Evolutionary conservation across 2,113 vertebrate genomes (phyloP), one percentile per base, ranked within the genome.

Genomic region (Pipa parva): DNA sequence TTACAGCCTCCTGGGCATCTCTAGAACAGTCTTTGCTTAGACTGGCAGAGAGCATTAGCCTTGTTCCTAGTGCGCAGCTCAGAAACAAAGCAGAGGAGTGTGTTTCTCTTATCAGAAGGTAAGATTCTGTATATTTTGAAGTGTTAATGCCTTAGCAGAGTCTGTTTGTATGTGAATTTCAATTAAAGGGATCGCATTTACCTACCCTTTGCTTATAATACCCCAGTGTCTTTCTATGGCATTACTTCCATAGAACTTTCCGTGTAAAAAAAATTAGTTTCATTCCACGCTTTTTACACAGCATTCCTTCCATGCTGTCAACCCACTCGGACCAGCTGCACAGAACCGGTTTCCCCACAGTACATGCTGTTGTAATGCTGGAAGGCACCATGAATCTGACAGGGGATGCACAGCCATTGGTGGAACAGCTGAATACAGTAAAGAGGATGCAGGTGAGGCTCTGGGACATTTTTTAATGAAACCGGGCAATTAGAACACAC

Each of bases 361-460:
- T 99, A 48, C 97, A 99, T 0, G 94, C 95, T 0, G 91, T 99
- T 73, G 86, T 98, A 71, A 90, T 98, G 88, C 85, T 99, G 45
- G 97, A 99, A 72, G 97, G 96, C 1, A 98, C 97, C 75, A 97
- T 97, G 93, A 99, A 99, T 83, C 87, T 99, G 76, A 98, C 96
- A 0, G 94, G 95, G 5, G 97, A 99, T 74, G 93, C 81, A 0
- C 96, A 97, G 77, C 95, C 92, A 0, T 81, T 98, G 56, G 94
- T 98, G 69, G 96, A 99, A 73, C 96, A 99, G 85, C 88, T 99
- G 48, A 95, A 95, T 91, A 97, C 97, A 92, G 94, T 97, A 73
- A 98, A 98, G 79, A 90, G 96, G 78, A 98, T 98, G 94, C 96
- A 99, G 95, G 97, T 99, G 72, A 62, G 60, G 26, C n/a, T n/a